Base-by-base conservation (phyloP, 2,888 invertebrate species). In the Ophonus ardosiacus region DNA sequence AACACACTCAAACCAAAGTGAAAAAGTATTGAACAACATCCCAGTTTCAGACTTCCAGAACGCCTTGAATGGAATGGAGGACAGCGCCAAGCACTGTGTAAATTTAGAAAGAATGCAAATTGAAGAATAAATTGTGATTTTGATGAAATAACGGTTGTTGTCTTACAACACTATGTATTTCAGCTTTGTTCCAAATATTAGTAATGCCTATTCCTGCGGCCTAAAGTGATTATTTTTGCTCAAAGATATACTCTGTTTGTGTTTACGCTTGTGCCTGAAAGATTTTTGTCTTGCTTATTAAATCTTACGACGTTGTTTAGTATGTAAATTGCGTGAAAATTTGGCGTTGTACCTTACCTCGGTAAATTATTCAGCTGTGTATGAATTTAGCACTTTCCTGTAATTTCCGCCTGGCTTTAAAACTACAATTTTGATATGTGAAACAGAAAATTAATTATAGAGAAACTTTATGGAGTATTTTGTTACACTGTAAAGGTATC, bases 271-370 rank as follows among this genome's bases (percentile, higher is more conserved):
- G 43, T 51, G 43, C 43, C 43, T 51, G 43, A 51, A 51, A 51
- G 43, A 51, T 51, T 51, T 51, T 51, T 51, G 43, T 51, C 43
- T 51, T 51, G 43, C 10, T 51, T 51, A 51, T 51, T 51, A 51
- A 51, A 51, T 51, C 43, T 51, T 51, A 51, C 43, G 13, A 13
- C 43, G 43, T 51, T 68, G 38, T n/a, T 68, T 68, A 38, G 5
- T 68, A 68, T 68, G 68, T 40, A 68, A 68, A 68, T 68, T 68
- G 38, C 2, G 68, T n/a, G 68, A 68, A 68, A 68, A 38, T 38
- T 38, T 15, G 15, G 31, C 31, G 15, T 63, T 63, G 24, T n/a
- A 63, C 63, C 6, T 63, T 24, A n/a, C 21, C 63, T 63, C 24
- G 24, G 13, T 68, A 68, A 68, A 68, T n/a, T 31, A 38, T 31